Evolutionary conservation across 2,113 vertebrate species (phyloP).

Genomic region (Genyomyrus donnyi): DNA sequence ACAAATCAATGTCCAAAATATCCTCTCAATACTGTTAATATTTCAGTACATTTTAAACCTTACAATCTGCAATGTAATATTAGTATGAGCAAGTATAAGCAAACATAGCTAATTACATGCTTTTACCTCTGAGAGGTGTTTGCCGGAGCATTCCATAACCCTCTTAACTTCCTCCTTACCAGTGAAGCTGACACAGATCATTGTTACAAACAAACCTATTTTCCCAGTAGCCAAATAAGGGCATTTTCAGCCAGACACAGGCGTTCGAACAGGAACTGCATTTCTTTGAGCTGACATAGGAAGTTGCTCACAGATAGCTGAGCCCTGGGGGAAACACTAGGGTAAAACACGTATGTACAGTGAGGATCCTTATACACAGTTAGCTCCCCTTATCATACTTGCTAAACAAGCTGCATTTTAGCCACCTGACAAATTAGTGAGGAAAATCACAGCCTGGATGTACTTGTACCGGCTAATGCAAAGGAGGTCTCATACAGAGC

Average conservation of each 20-base stretch:
- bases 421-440: background rate
- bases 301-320: constrained; percentile 38
- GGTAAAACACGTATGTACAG: constrained; percentile 30
- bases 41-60: constrained; percentile 3
- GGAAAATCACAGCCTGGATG: background rate
- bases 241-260: constrained; percentile 31
- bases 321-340: constrained; percentile 21
- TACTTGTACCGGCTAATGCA: background rate
- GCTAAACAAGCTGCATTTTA: background rate
- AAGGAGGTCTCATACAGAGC: background rate
- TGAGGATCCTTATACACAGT: background rate
- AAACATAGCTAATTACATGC: background rate
- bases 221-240: constrained; percentile 45
- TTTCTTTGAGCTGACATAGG: constrained; percentile 42
- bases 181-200: constrained; percentile 1
- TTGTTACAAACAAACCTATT: constrained; percentile 27
- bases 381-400: background rate
- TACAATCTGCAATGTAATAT: background rate
- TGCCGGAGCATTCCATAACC: background rate
- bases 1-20: background rate
- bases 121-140: background rate
- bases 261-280: constrained; percentile 41
- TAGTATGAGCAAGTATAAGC: background rate
- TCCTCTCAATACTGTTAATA: background rate
- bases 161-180: background rate